Evolutionary conservation across 2,113 vertebrate genomes (phyloP).

Genomic region (Tetrao urogallus): DNA sequence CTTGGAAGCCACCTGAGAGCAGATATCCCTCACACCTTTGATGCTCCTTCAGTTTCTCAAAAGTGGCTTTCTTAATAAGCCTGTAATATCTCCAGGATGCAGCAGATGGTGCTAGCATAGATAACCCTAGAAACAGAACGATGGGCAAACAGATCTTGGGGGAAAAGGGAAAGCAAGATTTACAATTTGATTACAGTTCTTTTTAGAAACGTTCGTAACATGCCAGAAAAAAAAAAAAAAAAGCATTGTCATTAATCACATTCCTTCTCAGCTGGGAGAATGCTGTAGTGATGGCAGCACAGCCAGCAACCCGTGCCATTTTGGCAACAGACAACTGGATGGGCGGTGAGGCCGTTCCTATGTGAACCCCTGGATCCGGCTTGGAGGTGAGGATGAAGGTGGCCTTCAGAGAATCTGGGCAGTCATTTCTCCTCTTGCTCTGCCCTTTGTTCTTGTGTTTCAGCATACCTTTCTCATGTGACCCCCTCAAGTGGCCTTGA

Average conservation of each 20-base stretch:
- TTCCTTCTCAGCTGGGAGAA: not conserved
- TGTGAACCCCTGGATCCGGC: not conserved
- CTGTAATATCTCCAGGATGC: slow-evolving; percentile 27
- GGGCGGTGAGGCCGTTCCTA: not conserved
- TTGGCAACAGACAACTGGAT: not conserved
- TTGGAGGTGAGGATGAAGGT: not conserved
- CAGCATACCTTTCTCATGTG: not conserved
- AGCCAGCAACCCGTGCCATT: accelerated
- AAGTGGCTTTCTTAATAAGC: not conserved
- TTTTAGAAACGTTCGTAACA: not conserved
- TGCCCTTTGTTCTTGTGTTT: not conserved
- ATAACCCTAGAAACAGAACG: accelerated
- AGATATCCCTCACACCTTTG: not conserved
- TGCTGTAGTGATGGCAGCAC: accelerated
- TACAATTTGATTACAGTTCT: not conserved
- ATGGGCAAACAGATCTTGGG: not conserved
- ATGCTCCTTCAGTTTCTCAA: not conserved
- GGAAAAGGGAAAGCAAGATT: not conserved
- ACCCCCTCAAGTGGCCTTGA: not conserved
- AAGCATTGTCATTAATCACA: not conserved
- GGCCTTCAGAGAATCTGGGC: not conserved
- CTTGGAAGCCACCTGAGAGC: accelerated
- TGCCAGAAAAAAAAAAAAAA: not conserved
- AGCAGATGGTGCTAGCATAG: slow-evolving; percentile 53
- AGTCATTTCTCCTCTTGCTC: not conserved